Percentiles rank a stretch among this genome's conserved stretches.
phyloP scores from a whole-genome alignment of 2,113 vertebrate species.

The Gobiocypris rarus region DNA sequence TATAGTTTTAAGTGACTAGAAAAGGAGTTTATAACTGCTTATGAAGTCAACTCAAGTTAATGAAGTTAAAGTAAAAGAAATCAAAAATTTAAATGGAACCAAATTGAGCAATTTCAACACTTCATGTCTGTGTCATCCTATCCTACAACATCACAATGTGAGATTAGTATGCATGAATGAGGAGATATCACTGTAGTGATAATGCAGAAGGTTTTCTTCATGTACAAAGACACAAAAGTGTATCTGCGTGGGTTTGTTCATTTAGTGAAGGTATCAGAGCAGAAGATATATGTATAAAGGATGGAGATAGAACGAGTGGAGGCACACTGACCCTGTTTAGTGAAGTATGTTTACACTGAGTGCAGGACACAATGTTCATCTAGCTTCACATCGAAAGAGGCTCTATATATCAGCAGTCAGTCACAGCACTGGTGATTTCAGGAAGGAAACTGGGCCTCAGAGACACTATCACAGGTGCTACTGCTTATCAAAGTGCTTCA shows the following conservation, averaged over 20 bases:
- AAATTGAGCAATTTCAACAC: neutral
- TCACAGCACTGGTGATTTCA: neutral
- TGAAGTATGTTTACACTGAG: constrained; percentile 44
- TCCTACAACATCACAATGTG: neutral
- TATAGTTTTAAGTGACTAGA: neutral
- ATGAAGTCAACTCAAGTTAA: neutral
- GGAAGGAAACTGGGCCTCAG: constrained; percentile 7
- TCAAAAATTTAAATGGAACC: neutral
- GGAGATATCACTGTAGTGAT: constrained; percentile 23
- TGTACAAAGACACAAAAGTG: constrained; percentile 3
- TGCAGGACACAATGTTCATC: constrained; percentile 51
- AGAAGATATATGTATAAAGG: constrained; percentile 58
- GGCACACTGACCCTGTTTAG: constrained; percentile 42
- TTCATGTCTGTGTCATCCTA: neutral
- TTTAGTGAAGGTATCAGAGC: constrained; percentile 17
- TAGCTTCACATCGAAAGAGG: neutral
- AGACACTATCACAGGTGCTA: neutral
- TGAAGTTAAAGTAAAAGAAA: neutral
- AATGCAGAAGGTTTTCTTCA: constrained; percentile 14
- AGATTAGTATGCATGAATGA: neutral
- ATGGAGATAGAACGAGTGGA: neutral
- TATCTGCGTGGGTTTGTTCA: constrained; percentile 43
- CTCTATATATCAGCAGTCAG: neutral
- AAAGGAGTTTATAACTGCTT: neutral
- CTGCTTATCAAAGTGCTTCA: neutral